Conservation (phyloP, 2,888 invertebrate genomes). For the Pardosa pseudoannulata region DNA sequence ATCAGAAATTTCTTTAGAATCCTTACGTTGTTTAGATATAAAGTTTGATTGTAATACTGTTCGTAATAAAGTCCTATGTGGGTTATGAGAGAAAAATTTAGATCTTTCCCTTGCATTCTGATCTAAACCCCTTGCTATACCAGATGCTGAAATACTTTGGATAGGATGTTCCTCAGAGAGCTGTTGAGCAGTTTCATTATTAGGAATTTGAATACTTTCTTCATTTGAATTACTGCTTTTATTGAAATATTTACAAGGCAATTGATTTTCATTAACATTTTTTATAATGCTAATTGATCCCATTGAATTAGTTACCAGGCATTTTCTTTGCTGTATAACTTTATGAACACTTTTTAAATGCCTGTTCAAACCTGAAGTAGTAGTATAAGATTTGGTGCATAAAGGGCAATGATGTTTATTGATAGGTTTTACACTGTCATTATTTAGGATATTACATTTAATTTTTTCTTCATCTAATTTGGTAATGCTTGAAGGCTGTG, state of each 20-base stretch:
- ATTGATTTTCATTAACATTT: too few species aligned
- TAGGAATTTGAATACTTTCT: too few species aligned
- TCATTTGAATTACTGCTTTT: too few species aligned
- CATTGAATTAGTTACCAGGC: too few species aligned
- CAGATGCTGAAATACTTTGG: too few species aligned
- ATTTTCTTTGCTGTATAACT: neutral
- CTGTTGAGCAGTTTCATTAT: too few species aligned
- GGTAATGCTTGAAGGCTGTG: neutral
- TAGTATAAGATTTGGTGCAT: neutral
- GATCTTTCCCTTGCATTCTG: neutral
- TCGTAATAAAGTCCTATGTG: neutral
- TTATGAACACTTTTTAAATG: slow-evolving; percentile 23
- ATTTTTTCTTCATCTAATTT: neutral
- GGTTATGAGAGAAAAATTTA: neutral
- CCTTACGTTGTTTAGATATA: neutral
- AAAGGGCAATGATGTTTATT: slow-evolving; percentile 2
- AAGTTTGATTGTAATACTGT: neutral
- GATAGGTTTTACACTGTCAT: too few species aligned
- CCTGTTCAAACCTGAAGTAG: slow-evolving; percentile 3
- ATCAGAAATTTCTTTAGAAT: neutral
- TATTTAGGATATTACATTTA: too few species aligned
- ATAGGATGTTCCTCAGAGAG: too few species aligned
- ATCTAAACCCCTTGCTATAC: neutral
- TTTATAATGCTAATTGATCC: too few species aligned
- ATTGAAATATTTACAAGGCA: too few species aligned